Percentiles rank a stretch among this genome's conserved stretches.
Conservation (phyloP, 2,888 invertebrate species). For the Lasioglossum zephyrum region DNA sequence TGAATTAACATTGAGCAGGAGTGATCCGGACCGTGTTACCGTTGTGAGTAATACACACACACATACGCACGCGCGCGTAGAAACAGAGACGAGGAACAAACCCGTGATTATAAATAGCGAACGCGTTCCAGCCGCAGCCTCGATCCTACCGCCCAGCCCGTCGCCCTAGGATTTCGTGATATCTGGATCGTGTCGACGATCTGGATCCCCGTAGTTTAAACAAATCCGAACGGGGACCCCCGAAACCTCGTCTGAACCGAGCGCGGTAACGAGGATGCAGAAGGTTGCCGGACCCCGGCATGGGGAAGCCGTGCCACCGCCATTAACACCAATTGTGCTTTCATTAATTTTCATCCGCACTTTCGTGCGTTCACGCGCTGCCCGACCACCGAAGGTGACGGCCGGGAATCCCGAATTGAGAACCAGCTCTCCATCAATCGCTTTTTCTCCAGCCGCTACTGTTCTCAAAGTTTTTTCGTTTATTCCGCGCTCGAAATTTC, state of each 20-base stretch:
- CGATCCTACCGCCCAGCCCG: not conserved
- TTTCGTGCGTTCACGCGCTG: slow-evolving; percentile 57
- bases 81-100: not conserved
- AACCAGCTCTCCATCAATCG: not conserved
- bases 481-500: no score
- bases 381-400: slow-evolving; percentile 63
- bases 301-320: slow-evolving; percentile 68
- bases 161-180: slow-evolving; percentile 38
- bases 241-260: slow-evolving; percentile 46
- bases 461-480: not conserved
- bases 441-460: not conserved
- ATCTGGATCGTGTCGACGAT: slow-evolving; percentile 54
- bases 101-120: slow-evolving; percentile 7
- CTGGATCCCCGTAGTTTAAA: slow-evolving; percentile 41
- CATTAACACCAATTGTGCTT: slow-evolving; percentile 77
- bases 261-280: slow-evolving; percentile 71
- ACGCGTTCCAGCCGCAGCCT: not conserved
- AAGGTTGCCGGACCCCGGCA: slow-evolving; percentile 59
- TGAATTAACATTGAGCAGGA: slow-evolving; percentile 50
- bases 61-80: not conserved
- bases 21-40: not conserved
- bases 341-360: slow-evolving; percentile 77
- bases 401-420: slow-evolving; percentile 39
- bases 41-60: not conserved
- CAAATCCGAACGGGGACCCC: slow-evolving; percentile 50